Conservation (phyloP, 2,888 invertebrate species). For the Aphodius sticticus region DNA sequence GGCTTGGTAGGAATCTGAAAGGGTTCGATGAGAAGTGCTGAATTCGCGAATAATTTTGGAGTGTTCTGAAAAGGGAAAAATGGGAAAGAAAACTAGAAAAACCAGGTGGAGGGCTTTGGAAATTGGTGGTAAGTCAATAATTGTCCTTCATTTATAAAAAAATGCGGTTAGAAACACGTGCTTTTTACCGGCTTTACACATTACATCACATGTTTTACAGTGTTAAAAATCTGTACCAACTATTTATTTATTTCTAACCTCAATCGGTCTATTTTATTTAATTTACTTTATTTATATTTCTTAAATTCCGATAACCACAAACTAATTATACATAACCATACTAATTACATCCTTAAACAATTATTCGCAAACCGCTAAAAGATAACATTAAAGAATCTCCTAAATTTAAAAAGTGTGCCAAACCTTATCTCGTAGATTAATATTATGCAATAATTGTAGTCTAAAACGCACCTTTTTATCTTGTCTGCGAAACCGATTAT, state of each 20-base stretch:
- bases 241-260: too few species aligned
- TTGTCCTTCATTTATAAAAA: neutral
- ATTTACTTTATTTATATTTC: too few species aligned
- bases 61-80: slow-evolving; percentile 48
- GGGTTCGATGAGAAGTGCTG: slow-evolving; percentile 13
- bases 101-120: slow-evolving; percentile 71
- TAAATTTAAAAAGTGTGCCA: slow-evolving; percentile 4
- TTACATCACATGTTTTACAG: neutral
- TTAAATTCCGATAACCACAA: too few species aligned
- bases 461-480: neutral
- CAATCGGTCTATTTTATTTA: too few species aligned
- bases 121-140: slow-evolving; percentile 62
- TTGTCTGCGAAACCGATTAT: neutral
- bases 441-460: neutral
- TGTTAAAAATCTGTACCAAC: neutral
- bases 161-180: neutral
- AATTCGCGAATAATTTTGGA: slow-evolving; percentile 26
- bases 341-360: too few species aligned
- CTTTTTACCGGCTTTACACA: neutral
- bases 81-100: slow-evolving; percentile 70
- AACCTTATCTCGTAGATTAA: neutral
- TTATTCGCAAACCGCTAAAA: too few species aligned
- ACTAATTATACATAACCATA: too few species aligned
- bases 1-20: neutral
- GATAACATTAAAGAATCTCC: neutral